Evolutionary conservation across 2,888 invertebrate genomes (phyloP), one percentile per base, ranked within the genome.

Genomic region (Spisula solida): DNA sequence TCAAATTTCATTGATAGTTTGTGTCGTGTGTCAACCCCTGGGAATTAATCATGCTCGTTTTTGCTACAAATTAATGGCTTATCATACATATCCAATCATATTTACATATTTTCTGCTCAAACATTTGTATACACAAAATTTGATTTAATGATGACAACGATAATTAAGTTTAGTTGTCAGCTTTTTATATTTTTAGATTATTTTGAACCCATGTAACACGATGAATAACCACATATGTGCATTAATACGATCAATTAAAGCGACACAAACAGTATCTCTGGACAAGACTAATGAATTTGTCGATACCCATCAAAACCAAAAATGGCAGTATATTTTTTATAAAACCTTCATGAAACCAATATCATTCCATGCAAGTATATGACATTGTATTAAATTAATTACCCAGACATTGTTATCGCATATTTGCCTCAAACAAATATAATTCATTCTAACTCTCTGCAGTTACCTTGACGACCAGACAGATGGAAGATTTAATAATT

Each of bases 31-130:
- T 20, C 25, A 25, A 10, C 60, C 60, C 25, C 0, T 25, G 60
- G 60, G 60, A 66, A 66, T 25, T 66, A 66, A 66, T 25, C 12
- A 66, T 25, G 10, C 25, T n/a, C 60, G n/a, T 10, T 25, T 66
- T 66, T 66, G 60, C 25, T n/a, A n/a, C 60, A 66, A 25, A 66
- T 66, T 66, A 66, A 66, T 66, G 25, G 60, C 60, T 66, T 66
- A 66, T 66, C 60, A 66, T 66, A 66, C 60, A 25, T 66, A 66
- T 66, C 25, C 60, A 66, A 66, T 66, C 25, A 66, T 25, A 66
- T 66, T 66, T 25, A 25, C 60, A 66, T 25, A 66, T n/a, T 25
- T 66, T 4, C 20, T 25, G 10, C 60, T 66, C 60, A 10, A 2
- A 66, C 60, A 66, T 25, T 25, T 25, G 60, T 25, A 25, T 66